Base-by-base conservation (phyloP, 2,888 invertebrate genomes). In the Onchidella celtica region DNA sequence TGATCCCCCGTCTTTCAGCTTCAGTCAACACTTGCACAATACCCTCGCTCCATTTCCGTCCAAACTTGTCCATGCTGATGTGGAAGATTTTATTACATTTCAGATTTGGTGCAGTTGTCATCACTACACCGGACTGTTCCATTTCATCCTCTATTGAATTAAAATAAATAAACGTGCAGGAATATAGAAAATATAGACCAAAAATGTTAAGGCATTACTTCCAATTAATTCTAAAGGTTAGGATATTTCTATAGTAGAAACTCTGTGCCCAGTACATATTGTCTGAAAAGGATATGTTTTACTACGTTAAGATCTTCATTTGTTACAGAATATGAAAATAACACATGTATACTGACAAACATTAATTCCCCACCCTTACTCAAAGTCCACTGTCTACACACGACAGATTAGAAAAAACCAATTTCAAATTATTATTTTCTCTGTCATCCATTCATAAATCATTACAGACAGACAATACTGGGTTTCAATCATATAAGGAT, bases 41-140 rank as follows among this genome's bases (percentile, higher is more conserved):
- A 61, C 85, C 84, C 40, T 59, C 85, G 57, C 85, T 84, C 88
- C 88, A 88, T 59, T 80, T 77, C 6, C 78, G 55, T 61, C 76
- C 69, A 24, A 84, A 83, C 57, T 83, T 84, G 66, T 87, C 86
- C 74, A 78, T 80, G 68, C 82, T 79, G 6, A 87, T 84, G 79
- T 87, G 87, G 47, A 87, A 81, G 36, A 88, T 85, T 38, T 82
- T 66, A 55, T 82, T 82, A 24, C 85, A 79, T 34, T 78, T 36
- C 55, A 88, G 78, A 9, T 85, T 86, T 40, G 85, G 84, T 17
- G 85, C 86, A 38, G 82, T 80, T 3, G 89, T 88, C 9, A 82
- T 65, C 21, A 85, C 84, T 0, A 87, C 78, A 1, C 79, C 79
- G 1, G 47, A 59, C 14, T 63, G 29, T 6, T 3, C 34, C 79